Evolutionary conservation across 2,888 invertebrate species (phyloP).

Genomic region (Macaria notata): DNA sequence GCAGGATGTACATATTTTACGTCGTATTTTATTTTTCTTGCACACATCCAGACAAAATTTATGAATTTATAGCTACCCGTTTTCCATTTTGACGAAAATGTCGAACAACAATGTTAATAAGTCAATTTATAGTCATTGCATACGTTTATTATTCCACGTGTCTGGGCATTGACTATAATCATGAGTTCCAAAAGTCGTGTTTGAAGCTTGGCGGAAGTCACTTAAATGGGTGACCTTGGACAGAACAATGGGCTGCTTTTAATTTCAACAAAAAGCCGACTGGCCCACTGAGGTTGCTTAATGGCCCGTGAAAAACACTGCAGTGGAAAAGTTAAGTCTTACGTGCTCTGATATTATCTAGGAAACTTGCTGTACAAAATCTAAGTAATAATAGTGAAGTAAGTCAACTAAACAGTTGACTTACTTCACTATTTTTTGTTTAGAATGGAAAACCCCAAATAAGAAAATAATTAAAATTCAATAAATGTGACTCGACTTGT

Average conservation of each 20-base stretch:
- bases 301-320: constrained; percentile 31
- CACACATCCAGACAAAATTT: constrained; percentile 1
- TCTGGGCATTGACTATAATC: constrained; percentile 14
- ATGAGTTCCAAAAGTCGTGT: constrained; percentile 26
- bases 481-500: too few species aligned
- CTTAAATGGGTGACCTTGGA: constrained; percentile 73
- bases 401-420: too few species aligned
- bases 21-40: constrained; percentile 3
- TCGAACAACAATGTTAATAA: constrained; percentile 16
- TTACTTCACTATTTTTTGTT: too few species aligned
- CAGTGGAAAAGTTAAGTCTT: too few species aligned
- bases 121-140: constrained; percentile 22
- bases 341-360: too few species aligned
- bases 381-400: too few species aligned
- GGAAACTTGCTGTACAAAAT: too few species aligned
- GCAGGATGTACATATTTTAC: constrained; percentile 2
- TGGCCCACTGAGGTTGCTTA: constrained; percentile 51
- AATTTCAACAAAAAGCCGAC: constrained; percentile 56
- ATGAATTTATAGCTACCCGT: constrained; percentile 10
- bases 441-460: too few species aligned
- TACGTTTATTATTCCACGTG: constrained; percentile 15
- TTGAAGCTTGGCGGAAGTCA: constrained; percentile 56
- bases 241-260: constrained; percentile 58
- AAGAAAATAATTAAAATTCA: too few species aligned
- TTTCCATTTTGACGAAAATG: constrained; percentile 16